Evolutionary conservation across 2,797 vertebrate species (phyloP).

Genomic region (Xiphophorus birchmanni): DNA sequence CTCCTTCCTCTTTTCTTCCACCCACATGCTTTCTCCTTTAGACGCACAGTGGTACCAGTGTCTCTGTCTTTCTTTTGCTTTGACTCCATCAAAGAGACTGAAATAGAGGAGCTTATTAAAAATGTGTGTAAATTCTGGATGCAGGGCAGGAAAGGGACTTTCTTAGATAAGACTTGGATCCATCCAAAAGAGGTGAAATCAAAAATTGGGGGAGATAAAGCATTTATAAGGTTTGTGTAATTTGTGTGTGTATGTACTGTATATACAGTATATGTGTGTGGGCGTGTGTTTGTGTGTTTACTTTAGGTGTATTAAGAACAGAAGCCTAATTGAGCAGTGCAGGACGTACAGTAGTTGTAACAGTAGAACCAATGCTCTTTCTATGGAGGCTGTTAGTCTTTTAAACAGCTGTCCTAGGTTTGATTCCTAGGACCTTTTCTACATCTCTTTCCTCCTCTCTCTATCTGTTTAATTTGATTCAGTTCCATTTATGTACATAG

Average conservation of each 20-base stretch:
- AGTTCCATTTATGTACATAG: not conserved
- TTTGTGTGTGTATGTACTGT: not conserved
- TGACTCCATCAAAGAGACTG: constrained; percentile 30
- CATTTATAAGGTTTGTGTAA: not conserved
- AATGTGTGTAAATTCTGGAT: constrained; percentile 16
- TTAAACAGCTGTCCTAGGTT: not conserved
- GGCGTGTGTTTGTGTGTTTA: not conserved
- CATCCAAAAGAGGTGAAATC: not conserved
- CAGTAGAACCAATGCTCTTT: not conserved
- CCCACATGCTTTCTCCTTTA: constrained; percentile 56
- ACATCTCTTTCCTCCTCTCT: not conserved
- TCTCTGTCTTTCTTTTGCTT: constrained; percentile 22
- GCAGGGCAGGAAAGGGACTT: not conserved
- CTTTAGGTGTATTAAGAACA: not conserved
- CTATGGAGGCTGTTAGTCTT: not conserved
- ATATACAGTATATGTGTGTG: no score
- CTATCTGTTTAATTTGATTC: not conserved
- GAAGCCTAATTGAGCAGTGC: not conserved
- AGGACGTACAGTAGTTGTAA: not conserved
- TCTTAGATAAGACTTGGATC: not conserved
- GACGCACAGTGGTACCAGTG: constrained; percentile 40
- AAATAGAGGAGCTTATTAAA: constrained; percentile 35
- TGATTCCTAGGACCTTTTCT: not conserved
- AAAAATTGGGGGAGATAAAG: not conserved
- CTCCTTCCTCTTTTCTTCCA: constrained; percentile 48